Base-by-base conservation (phyloP, 2,113 vertebrate species). In the Dermatemys mawii region DNA sequence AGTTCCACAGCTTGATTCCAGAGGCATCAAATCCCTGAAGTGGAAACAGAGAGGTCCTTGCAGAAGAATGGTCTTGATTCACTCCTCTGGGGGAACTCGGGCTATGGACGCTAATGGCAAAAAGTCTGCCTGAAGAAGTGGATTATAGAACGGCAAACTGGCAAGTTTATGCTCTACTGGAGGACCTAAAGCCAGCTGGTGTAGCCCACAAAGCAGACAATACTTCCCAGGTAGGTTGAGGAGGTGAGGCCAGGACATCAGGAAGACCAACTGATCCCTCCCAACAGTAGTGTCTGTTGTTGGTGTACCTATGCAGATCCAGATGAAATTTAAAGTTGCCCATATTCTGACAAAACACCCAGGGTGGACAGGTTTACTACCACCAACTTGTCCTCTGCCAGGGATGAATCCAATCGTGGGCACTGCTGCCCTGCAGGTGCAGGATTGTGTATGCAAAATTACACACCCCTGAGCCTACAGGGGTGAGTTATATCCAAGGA, bases 391-490 rank as follows among this genome's bases (percentile, higher is more conserved):
- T 4, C 35, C 21, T 84, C 82, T 29, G 44, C 12, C 9, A 19
- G n/a, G 7, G 1, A 0, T 1, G 79, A 49, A 70, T 5, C 46
- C 11, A n/a, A 70, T 51, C 86, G 75, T 22, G n/a, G 63, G 19
- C 63, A 70, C 14, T 38, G 11, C 17, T 70, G 19, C 63, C 63
- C 9, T 38, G 35, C 48, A 80, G 27, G 27, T 54, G 17, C 0
- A 0, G 51, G 0, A 0, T 51, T 54, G 19, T 6, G 10, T 3
- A 29, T 70, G 22, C 48, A 51, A 83, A 87, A 81, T 4, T 16
- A 8, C 22, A 53, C 14, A 38, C 6, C 78, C n/a, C 70, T 82
- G 75, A 88, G 82, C 4, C 3, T 48, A 76, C 29, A 2, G 57
- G 29, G 38, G 38, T 49, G 38, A 90, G 32, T 87, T n/a, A 88